Evolutionary conservation across 2,113 vertebrate genomes (phyloP).

Genomic region (Silurus glanis): DNA sequence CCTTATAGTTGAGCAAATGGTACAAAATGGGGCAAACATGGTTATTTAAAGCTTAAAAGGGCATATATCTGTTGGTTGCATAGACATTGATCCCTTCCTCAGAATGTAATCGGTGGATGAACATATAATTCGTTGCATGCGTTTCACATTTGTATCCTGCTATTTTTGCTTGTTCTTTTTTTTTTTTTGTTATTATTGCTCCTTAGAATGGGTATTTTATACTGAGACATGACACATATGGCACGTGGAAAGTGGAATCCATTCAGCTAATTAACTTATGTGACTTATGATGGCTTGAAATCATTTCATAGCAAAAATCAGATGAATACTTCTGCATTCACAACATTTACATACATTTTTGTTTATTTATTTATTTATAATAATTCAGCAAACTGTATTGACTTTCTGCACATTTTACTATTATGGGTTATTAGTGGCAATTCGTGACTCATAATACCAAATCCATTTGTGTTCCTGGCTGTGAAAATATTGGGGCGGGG

Average conservation of each 20-base stretch:
- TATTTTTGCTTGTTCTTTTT: not conserved
- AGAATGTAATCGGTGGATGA: not conserved
- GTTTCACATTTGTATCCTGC: not conserved
- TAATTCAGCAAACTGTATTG: no score
- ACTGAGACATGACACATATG: not conserved
- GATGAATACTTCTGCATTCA: not conserved
- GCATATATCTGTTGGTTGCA: not conserved
- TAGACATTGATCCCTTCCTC: not conserved
- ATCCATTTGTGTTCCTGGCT: not conserved
- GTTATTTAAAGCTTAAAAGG: not conserved
- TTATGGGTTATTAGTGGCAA: not conserved
- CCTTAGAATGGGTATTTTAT: not conserved
- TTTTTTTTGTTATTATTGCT: not conserved
- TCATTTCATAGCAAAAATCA: not conserved
- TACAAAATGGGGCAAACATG: not conserved
- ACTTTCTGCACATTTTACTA: not conserved
- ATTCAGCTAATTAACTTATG: not conserved
- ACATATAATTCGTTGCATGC: no score
- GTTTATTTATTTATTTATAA: not conserved
- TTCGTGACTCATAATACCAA: not conserved
- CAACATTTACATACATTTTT: not conserved
- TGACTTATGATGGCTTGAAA: not conserved
- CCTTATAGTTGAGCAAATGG: not conserved
- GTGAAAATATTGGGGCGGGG: not conserved
- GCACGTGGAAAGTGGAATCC: not conserved